Evolutionary conservation across 2,888 invertebrate genomes (phyloP).

Genomic region (Dryocosmus kuriphilus): DNA sequence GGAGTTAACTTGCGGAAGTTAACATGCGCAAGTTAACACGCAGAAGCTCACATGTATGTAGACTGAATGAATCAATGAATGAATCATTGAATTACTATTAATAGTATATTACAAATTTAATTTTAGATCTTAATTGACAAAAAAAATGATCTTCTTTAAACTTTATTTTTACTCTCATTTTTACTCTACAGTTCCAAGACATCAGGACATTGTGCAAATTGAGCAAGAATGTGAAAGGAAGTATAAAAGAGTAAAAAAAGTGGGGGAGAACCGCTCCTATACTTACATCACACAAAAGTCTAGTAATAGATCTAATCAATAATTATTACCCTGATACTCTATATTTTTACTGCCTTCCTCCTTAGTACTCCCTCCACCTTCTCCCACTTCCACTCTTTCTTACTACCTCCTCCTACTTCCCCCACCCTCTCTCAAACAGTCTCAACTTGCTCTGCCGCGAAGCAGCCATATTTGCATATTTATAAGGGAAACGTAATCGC

Average conservation of each 20-base stretch:
- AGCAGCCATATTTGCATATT: slow-evolving; percentile 76
- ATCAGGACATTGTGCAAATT: not conserved
- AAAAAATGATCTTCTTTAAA: too few species aligned
- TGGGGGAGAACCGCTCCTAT: too few species aligned
- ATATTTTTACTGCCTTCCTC: slow-evolving; percentile 68
- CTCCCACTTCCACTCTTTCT: slow-evolving; percentile 54
- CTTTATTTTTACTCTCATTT: too few species aligned
- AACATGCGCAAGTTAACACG: too few species aligned
- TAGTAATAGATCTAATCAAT: slow-evolving; percentile 70
- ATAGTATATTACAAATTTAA: too few species aligned
- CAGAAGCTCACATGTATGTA: too few species aligned
- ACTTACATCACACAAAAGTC: slow-evolving; percentile 11
- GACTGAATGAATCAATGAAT: too few species aligned
- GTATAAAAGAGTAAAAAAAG: not conserved
- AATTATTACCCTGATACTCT: slow-evolving; percentile 74
- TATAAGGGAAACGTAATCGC: slow-evolving; percentile 77
- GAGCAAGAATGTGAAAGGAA: slow-evolving; percentile 13
- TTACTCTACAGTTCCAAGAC: too few species aligned
- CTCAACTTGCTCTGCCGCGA: slow-evolving; percentile 57
- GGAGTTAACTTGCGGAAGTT: too few species aligned
- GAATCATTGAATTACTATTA: too few species aligned
- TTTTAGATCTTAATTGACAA: too few species aligned
- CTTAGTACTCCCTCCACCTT: slow-evolving; percentile 53
- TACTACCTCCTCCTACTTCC: slow-evolving; percentile 53
- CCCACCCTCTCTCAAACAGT: slow-evolving; percentile 59